Conservation (phyloP, 2,797 vertebrate genomes). For the Sebastes iracundus region DNA sequence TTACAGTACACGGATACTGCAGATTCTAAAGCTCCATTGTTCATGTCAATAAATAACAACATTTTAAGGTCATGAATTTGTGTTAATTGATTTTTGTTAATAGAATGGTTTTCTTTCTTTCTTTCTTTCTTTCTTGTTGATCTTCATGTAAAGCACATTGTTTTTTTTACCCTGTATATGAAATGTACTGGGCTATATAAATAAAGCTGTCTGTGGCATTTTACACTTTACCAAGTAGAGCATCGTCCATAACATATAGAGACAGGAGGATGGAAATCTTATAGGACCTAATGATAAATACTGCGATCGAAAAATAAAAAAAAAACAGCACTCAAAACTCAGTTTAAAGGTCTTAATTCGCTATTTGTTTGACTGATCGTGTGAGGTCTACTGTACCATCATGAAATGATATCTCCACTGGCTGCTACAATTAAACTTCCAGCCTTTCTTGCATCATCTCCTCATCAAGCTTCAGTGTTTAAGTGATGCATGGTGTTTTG, state of each 20-base stretch:
- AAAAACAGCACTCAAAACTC: background rate
- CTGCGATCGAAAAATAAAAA: background rate
- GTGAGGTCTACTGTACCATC: background rate
- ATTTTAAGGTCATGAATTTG: too few species aligned
- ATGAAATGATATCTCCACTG: slow-evolving; percentile 5
- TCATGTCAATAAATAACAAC: too few species aligned
- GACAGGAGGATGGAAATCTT: background rate
- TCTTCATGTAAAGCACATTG: background rate
- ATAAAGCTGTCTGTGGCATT: background rate
- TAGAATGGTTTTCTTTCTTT: background rate
- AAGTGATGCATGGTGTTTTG: background rate
- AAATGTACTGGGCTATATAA: too few species aligned
- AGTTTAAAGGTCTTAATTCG: background rate
- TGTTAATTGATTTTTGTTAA: too few species aligned
- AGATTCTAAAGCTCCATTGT: too few species aligned
- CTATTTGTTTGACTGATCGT: background rate
- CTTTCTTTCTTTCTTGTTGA: background rate
- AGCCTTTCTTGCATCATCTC: slow-evolving; percentile 42
- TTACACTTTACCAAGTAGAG: background rate
- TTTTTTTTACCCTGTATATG: background rate
- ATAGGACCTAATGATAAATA: background rate
- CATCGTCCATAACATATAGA: background rate
- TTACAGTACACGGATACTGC: too few species aligned
- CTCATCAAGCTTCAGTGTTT: background rate
- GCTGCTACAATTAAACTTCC: slow-evolving; percentile 13